These are phyloP conservation scores for Sogatella furcifera DNA, from an alignment of 1,140 invertebrate species.

Conservation along the genomic window DNA sequence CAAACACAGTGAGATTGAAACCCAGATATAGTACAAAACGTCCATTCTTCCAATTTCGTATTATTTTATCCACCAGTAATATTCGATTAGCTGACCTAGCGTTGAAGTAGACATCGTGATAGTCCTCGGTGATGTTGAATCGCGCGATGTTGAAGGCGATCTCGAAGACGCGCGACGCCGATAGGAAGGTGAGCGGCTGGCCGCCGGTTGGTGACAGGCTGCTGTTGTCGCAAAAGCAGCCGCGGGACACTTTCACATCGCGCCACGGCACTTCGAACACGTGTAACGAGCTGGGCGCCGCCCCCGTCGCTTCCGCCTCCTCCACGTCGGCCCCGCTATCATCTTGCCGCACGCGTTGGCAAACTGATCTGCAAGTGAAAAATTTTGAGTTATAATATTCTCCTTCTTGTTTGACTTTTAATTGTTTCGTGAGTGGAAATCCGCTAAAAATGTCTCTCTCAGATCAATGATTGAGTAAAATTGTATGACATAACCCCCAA, in stretches of 20 bases:
- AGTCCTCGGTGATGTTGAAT: conserved; percentile 73
- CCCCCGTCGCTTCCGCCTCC: conserved; percentile 29
- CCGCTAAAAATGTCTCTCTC: no score
- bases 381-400: no score
- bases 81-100: conserved; percentile 44
- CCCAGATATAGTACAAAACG: no score
- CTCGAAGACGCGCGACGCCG: conserved; percentile 48
- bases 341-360: conserved; percentile 29
- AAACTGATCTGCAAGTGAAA: conserved; percentile 22
- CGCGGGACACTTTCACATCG: conserved; percentile 39
- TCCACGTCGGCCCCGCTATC: not conserved
- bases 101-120: conserved; percentile 66
- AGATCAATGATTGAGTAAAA: no score
- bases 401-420: no score
- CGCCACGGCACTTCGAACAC: conserved; percentile 52
- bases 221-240: conserved; percentile 64
- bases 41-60: no score
- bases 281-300: conserved; percentile 28
- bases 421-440: no score
- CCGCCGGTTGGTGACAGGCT: conserved; percentile 50
- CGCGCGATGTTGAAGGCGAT: conserved; percentile 54
- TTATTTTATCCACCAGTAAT: no score
- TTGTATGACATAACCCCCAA: no score
- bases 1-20: no score
- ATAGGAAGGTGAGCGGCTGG: conserved; percentile 50